Base-by-base conservation (phyloP, 2,113 vertebrate genomes). In the Atractosteus spatula region DNA sequence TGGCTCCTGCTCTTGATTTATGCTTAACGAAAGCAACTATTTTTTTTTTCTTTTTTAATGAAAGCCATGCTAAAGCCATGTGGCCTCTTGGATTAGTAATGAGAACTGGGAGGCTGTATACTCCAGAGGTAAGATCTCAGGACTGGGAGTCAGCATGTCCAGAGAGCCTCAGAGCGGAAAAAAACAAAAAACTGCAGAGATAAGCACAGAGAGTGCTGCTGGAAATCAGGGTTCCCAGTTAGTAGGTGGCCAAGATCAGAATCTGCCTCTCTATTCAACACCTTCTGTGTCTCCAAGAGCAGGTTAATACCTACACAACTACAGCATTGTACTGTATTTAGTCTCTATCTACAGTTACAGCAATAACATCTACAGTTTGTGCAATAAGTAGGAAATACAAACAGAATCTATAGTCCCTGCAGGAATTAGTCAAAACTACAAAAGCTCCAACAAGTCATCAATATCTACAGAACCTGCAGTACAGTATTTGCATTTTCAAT, bases 1-100 rank as follows among this genome's bases (percentile, higher is more conserved):
- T 62, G 41, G 44, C 71, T 70, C 72, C 71, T 42, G 70, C 47
- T 64, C 47, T 41, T 72, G 70, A 65, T 63, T 72, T 65, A 65
- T 72, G 62, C 45, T 55, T 7, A 64, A 65, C 47, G 44, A 65
- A 10, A 66, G 16, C 7, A 2, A 51, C 16, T 29, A 7, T 70
- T 71, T 70, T 71, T 70, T 74, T 54, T 57, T 72, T 75, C 68
- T 55, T 69, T 77, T 72, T 66, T 66, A 55, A 66, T 66, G 62
- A 72, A 72, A 66, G 8, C 65, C 56, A 71, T 71, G 69, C 57
- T 63, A 69, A 79, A 69, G 66, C 55, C 41, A 57, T 56, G 71
- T 62, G 73, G 73, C 70, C 73, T 17, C 63, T 73, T 83, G 76
- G 74, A 72, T 80, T 69, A 62, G 73, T 80, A 79, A 79, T 74